phyloP scores from a whole-genome alignment of 2,888 invertebrate genomes.

The Herminia tarsipennalis region DNA sequence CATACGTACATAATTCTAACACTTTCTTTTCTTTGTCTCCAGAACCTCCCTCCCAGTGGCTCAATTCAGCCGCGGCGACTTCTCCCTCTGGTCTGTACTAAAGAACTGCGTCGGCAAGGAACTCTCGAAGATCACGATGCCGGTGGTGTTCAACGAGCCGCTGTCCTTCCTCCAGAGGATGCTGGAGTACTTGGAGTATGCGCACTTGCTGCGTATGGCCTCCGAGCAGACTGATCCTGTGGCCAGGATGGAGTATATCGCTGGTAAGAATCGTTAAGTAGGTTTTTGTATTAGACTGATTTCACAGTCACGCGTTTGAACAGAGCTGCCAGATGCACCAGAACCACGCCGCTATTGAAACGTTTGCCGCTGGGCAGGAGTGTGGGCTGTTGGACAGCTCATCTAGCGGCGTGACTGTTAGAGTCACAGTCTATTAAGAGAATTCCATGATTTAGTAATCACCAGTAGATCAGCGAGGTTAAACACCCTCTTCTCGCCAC shows the following conservation, averaged over 20 bases:
- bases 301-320: no score
- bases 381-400: no score
- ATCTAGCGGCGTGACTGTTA: no score
- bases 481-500: no score
- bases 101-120: constrained; percentile 97
- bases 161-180: constrained; percentile 97
- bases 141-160: constrained; percentile 98
- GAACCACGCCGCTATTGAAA: no score
- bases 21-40: constrained; percentile 47
- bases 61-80: constrained; percentile 91
- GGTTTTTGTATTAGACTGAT: no score
- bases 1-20: no score
- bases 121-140: constrained; percentile 98
- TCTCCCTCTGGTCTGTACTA: constrained; percentile 95
- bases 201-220: constrained; percentile 90
- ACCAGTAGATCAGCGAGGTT: no score
- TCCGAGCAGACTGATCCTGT: constrained; percentile 91
- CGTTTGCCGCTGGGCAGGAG: no score
- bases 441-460: no score
- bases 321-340: no score
- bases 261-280: constrained; percentile 84
- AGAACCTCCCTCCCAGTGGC: constrained; percentile 90
- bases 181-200: constrained; percentile 97
- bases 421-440: no score
- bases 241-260: constrained; percentile 92